Base-by-base conservation (phyloP, 1,140 invertebrate species). In the Drosophila sechellia region DNA sequence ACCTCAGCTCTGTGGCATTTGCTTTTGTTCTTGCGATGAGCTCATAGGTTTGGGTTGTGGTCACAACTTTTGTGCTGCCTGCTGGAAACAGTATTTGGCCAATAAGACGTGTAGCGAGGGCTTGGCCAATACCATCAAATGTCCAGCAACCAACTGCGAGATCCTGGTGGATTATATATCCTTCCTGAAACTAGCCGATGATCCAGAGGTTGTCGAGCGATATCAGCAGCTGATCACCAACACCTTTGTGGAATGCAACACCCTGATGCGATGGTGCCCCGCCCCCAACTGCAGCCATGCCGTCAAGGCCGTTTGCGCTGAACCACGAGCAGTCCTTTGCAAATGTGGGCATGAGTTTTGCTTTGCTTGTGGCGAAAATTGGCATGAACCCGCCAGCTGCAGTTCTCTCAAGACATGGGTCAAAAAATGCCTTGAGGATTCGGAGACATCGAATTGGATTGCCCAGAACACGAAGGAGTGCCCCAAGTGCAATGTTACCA, bases 391-490 rank as follows among this genome's bases (percentile, higher is more conserved):
- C 1, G 98, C 99, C 3, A 97, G 97, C 81, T 99, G 99, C 93
- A 94, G 95, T 83, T 94, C 98, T 90, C 94, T 99, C 0, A 96
- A 95, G 87, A 97, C 96, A 90, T 99, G 99, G 99, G 97, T 99
- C 48, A 99, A 99, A 93, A 99, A 99, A 93, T 99, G 98, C 93
- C 98, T 98, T 91, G 99, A 99, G 92, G 99, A 99, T 91, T 99
- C 98, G n/a, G 99, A 99, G 93, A 99, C 99, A 5, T 98, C 98
- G 8, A 99, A 99, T 92, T 99, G 99, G 99, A 99, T 99, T 86
- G 98, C 98, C 35, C 98, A 98, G 3, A 99, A 99, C 93, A 99
- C 99, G 6, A 99, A 99, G 94, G 98, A 99, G 94, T 99, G 98
- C 93, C 98, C 98, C 13, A 98, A 98, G 89, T 99, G 98, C 93